Evolutionary conservation across 2,113 vertebrate genomes (phyloP), one percentile per base, ranked within the genome.

Genomic region (Saimiri boliviensis): DNA sequence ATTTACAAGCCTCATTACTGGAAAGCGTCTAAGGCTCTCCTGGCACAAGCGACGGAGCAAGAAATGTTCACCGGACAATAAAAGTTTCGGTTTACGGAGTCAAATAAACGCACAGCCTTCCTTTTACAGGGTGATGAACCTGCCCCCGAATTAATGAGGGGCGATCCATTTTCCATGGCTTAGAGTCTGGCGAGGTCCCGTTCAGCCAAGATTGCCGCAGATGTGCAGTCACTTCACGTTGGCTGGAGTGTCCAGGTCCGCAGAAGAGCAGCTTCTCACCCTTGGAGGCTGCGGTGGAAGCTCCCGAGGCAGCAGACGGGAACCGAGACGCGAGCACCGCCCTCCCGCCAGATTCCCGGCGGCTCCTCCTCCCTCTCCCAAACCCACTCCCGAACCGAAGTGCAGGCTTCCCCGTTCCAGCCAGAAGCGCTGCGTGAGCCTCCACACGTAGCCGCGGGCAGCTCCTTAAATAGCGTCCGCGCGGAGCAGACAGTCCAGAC

Each of bases 381-480:
- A 76, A 89, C 83, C 70, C 91, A 58, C 87, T 94, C 84, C 73
- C 95, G 35, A 56, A 35, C 45, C 12, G 0, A 11, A 60, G 66
- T 0, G 3, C 82, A 27, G 30, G 25, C 84, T 47, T 45, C 47
- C 35, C 49, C 2, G 49, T 11, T 42, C 12, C 94, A 45, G 91
- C 54, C 66, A 3, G 58, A 1, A 8, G 49, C 58, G 32, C 92
- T 35, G 84, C 97, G 97, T 97, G 97, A 56, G 85, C 42, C 49
- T 60, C 76, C 1, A 68, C 97, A 98, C 97, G 97, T 97, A 95
- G 96, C 93, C 76, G 94, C 97, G 56, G 90, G 56, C 94, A 2
- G 63, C 68, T 73, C 92, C 73, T 91, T 71, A 91, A 88, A 86
- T 20, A 93, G 77, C 20, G 91, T 49, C 82, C 10, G 32, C 5